Evolutionary conservation across 2,888 invertebrate species (phyloP), one percentile per base, ranked within the genome.

Genomic region (Thereva unica): DNA sequence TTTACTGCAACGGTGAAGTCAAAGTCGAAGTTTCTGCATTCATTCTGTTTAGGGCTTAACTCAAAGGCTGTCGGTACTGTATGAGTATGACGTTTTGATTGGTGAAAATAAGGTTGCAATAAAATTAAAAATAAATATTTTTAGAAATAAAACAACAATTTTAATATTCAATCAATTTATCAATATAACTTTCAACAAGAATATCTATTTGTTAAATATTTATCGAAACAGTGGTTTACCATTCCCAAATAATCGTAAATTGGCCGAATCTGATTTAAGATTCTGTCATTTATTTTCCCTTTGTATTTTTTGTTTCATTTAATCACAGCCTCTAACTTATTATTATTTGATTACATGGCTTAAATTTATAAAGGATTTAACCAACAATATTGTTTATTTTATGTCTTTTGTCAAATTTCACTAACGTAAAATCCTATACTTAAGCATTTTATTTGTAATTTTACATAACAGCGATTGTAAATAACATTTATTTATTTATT

Each of bases 311-410:
- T 49, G 49, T 41, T 50, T 61, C 61, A 50, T 61, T 59, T 61
- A 61, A 61, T 61, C 61, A 61, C 61, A 61, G 61, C 61, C 61
- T 61, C 61, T 61, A 61, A 61, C 61, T 61, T 61, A 61, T 50
- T 50, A 42, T 50, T 59, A 59, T 61, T 61, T 50, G 12, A 40
- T 50, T 50, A 50, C 2, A 23, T 23, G 50, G 5, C 23, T 50
- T 45, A 40, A 49, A 50, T 40, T 41, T 61, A 50, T 50, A 49
- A 50, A 40, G 41, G 23, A 37, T 41, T 61, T 38, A n/a, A n/a
- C 7, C 23, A 4, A 50, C 37, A 50, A 9, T 35, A 41, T 50
- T 23, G 34, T 50, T 23, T 23, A 23, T 23, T 23, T 23, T 23
- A 23, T 23, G 23, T 23, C 23, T 23, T 23, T 23, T 23, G 23